phyloP scores from a whole-genome alignment of 2,797 vertebrate genomes.

The Picus viridis region DNA sequence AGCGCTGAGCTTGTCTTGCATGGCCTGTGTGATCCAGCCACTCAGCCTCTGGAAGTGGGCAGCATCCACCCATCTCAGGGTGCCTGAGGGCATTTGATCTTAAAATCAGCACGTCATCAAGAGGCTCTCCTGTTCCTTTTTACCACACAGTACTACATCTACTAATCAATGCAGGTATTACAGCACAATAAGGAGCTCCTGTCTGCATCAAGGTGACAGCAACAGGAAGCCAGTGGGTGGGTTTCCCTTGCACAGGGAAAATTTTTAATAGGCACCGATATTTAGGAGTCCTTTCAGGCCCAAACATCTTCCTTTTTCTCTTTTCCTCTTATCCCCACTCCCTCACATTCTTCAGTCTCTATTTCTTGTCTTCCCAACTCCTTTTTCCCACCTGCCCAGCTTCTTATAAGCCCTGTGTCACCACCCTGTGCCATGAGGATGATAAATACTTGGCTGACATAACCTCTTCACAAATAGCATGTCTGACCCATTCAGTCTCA shows the following conservation, averaged over 20 bases:
- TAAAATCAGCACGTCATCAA: neutral
- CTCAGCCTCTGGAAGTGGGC: neutral
- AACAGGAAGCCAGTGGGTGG: neutral
- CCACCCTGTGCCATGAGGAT: neutral
- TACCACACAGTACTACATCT: neutral
- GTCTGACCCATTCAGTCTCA: accelerated
- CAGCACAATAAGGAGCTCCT: accelerated
- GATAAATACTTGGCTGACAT: neutral
- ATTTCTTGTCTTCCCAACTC: neutral
- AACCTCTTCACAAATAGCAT: neutral
- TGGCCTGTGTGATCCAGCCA: neutral
- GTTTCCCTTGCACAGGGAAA: neutral
- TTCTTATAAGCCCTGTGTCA: neutral
- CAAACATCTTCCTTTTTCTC: neutral
- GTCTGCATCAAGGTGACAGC: neutral
- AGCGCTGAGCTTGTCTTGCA: neutral
- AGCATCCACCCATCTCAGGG: neutral
- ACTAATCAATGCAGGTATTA: neutral
- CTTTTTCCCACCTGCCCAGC: too few relatives aligned
- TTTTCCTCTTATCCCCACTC: neutral
- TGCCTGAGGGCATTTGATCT: neutral
- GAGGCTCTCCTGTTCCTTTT: neutral
- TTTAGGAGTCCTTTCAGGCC: neutral
- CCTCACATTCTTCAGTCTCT: neutral
- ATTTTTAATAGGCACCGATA: neutral